Conservation (phyloP, 2,888 invertebrate species). For the Podotricha telesiphe region DNA sequence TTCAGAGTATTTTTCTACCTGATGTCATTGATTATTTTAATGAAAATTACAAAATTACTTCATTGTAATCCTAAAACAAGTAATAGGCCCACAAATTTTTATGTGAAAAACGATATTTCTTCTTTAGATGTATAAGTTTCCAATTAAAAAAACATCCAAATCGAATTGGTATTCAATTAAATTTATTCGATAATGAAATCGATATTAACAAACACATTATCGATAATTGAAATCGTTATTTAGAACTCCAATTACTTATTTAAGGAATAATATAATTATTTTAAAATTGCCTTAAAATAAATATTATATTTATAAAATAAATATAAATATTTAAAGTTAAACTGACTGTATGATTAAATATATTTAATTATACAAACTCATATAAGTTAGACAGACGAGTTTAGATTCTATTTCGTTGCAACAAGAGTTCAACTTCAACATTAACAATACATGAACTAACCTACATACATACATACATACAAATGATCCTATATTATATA, state of each 20-base stretch:
- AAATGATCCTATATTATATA: constrained; percentile 35
- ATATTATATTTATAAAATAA: no score
- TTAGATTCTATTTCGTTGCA: constrained; percentile 22
- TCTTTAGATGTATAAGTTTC: no score
- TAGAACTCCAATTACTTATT: neutral
- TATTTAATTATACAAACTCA: neutral
- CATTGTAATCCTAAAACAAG: neutral
- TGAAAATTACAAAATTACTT: neutral
- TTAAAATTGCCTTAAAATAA: no score
- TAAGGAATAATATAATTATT: neutral
- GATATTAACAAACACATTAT: constrained; percentile 1
- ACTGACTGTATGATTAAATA: neutral
- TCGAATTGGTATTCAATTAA: no score
- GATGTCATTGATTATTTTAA: neutral
- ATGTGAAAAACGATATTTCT: no score
- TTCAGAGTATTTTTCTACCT: neutral
- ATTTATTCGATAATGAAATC: neutral
- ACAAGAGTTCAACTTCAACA: constrained; percentile 48
- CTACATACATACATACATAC: constrained; percentile 68
- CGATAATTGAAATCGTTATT: neutral
- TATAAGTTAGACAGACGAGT: neutral
- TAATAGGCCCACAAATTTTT: neutral
- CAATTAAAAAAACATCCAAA: no score
- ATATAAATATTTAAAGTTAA: neutral
- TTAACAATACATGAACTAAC: constrained; percentile 51